phyloP scores from a whole-genome alignment of 1,140 invertebrate genomes.

The Telenomus remus region DNA sequence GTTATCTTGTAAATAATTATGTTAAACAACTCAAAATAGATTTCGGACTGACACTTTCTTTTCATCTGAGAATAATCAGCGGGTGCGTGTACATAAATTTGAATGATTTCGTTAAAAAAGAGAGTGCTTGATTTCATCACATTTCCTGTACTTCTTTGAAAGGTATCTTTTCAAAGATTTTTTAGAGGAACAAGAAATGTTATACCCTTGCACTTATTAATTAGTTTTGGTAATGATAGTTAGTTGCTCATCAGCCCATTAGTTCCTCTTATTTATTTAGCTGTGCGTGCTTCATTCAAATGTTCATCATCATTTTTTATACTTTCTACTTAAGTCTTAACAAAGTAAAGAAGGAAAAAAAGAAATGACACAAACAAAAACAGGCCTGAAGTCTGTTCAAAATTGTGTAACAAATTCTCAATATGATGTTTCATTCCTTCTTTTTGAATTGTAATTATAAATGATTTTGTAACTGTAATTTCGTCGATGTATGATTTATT shows the following conservation, averaged over 20 bases:
- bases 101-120: background rate
- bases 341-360: too few relatives aligned
- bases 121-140: background rate
- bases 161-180: background rate
- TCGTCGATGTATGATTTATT: too few relatives aligned
- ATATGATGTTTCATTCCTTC: too few relatives aligned
- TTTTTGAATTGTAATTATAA: too few relatives aligned
- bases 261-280: constrained; percentile 34
- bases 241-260: constrained; percentile 15
- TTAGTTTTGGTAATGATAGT: constrained; percentile 20
- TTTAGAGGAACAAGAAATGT: background rate
- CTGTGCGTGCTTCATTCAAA: constrained; percentile 9
- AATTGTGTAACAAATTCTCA: too few relatives aligned
- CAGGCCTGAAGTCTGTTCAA: background rate
- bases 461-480: too few relatives aligned
- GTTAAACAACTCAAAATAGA: too few relatives aligned
- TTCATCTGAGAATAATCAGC: background rate
- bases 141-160: background rate
- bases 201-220: constrained; percentile 9
- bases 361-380: background rate
- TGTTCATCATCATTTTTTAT: constrained; percentile 23
- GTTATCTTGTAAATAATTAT: too few relatives aligned
- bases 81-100: background rate
- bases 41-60: background rate
- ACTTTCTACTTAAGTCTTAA: constrained; percentile 23